Evolutionary conservation across 2,113 vertebrate genomes (phyloP), one percentile per base, ranked within the genome.

Genomic region (Alethe diademata): DNA sequence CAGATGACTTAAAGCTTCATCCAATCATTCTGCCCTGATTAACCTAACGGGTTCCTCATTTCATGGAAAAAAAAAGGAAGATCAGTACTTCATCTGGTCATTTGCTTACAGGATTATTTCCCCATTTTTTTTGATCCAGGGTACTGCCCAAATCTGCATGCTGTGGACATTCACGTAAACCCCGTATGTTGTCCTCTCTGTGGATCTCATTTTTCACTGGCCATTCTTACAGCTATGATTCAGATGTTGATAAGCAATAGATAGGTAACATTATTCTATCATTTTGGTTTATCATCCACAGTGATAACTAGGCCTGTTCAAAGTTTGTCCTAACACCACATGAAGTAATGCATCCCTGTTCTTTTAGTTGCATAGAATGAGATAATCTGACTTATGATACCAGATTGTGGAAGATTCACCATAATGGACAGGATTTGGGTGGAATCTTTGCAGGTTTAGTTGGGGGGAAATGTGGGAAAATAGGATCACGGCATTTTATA

Each of bases 21-120:
- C 71, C 67, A 67, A 3, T 88, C 89, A 91, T 90, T 92, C 92
- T 92, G 93, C 85, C 54, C 60, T 56, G 62, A 83, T 93, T 92
- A 90, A 93, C 50, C 66, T 80, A 92, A 80, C 64, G 80, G 47
- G 69, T 91, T 92, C 51, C 19, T 74, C 1, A 1, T 84, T 84
- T 92, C 14, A 45, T 42, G 16, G 60, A 67, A 56, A 51, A 51
- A 38, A 62, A 79, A 84, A 71, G 50, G 73, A 82, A 61, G 65
- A 92, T 40, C n/a, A 36, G 62, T 72, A 76, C n/a, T 76, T 94
- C 78, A 65, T 88, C 65, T 72, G 66, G 56, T 60, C 45, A 14
- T 31, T 57, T 1, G 19, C 12, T 62, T 81, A 45, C 2, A 76
- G 51, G 67, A 78, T 85, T 88, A 92, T 40, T 90, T 43, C 8